These are phyloP conservation scores for Tipula helvola DNA, from an alignment of 2,888 invertebrate genomes.

Conservation along the genomic window DNA sequence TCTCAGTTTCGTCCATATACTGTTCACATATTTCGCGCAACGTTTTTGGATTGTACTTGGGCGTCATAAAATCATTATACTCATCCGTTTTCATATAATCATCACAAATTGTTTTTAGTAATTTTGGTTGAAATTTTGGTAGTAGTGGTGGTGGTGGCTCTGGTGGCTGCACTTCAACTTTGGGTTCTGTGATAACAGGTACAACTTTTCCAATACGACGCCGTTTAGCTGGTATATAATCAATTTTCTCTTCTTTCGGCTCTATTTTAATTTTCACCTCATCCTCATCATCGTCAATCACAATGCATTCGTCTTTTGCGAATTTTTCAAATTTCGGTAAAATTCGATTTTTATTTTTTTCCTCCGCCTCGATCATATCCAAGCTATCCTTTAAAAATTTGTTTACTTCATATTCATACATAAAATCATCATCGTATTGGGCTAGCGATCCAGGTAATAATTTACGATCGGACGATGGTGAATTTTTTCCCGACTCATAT, in stretches of 20 bases:
- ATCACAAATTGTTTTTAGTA: slow-evolving; percentile 12
- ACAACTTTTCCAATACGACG: neutral
- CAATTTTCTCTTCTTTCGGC: neutral
- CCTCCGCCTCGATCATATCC: neutral
- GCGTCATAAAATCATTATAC: slow-evolving; percentile 6
- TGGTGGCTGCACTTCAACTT: neutral
- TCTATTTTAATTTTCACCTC: neutral
- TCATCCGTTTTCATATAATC: slow-evolving; percentile 13
- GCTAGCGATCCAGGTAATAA: neutral
- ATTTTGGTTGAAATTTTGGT: neutral
- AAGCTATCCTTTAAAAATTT: slow-evolving; percentile 1
- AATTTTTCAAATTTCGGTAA: neutral
- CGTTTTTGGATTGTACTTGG: neutral
- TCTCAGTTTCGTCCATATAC: neutral
- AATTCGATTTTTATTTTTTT: neutral
- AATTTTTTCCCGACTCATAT: neutral
- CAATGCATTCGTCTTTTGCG: neutral
- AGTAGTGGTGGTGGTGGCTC: neutral
- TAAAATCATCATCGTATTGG: neutral
- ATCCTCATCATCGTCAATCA: neutral
- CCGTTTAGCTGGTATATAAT: neutral
- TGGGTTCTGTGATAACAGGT: neutral
- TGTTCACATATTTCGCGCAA: neutral
- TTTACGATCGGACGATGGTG: neutral
- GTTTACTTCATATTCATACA: neutral